Evolutionary conservation across 2,797 vertebrate species (phyloP).

Genomic region (Pangasius krempfi): DNA sequence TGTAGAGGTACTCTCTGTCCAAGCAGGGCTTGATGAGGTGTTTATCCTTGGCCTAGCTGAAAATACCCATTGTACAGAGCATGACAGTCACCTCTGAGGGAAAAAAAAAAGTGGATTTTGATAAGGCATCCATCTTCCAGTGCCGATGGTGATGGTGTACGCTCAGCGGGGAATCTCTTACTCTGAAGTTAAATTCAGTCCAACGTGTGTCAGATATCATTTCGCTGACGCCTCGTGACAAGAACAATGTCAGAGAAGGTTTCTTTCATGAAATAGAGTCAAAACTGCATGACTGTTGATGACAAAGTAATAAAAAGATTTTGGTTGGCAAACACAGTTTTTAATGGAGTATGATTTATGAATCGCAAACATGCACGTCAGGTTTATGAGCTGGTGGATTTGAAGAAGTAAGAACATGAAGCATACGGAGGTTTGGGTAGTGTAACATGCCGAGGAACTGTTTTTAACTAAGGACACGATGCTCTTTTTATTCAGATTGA

Average conservation of each 20-base stretch:
- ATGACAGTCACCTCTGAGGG: conserved; percentile 25
- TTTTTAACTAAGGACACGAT: background rate
- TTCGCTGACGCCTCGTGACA: conserved; percentile 23
- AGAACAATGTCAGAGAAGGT: background rate
- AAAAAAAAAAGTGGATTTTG: conserved; percentile 35
- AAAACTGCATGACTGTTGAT: background rate
- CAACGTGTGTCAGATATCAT: conserved; percentile 34
- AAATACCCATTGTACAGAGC: conserved; percentile 45
- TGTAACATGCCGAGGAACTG: background rate
- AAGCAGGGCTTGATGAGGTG: conserved; percentile 38
- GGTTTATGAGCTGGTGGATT: background rate
- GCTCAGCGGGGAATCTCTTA: conserved; percentile 17
- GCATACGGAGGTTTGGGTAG: background rate
- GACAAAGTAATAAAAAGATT: background rate
- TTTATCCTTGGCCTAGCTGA: conserved; percentile 40
- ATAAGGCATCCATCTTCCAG: conserved; percentile 45
- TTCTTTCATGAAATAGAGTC: background rate
- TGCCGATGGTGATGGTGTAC: conserved; percentile 25
- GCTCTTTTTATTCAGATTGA: background rate
- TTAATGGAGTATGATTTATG: background rate
- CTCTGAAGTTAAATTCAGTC: conserved; percentile 32
- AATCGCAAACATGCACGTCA: background rate
- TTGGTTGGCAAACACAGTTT: background rate
- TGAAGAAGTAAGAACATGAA: background rate
- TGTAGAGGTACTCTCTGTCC: conserved; percentile 19